Base-by-base conservation (phyloP, 2,888 invertebrate genomes). In the Fabriciana adippe region DNA sequence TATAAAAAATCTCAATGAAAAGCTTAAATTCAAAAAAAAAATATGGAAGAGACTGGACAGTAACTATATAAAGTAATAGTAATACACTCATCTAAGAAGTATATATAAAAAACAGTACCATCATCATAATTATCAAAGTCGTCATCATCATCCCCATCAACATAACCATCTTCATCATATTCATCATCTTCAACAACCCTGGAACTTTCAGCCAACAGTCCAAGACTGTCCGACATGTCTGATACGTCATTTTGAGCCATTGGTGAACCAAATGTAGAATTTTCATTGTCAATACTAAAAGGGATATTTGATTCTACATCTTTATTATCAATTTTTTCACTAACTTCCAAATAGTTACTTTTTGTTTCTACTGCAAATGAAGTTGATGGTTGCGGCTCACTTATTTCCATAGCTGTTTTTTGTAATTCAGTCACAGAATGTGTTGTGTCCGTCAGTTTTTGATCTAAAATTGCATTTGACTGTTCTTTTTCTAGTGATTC, bases 151-250 rank as follows among this genome's bases (percentile, higher is more conserved):
- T 79, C 80, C 47, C 80, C 86, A 14, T 83, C 85, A 31, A 85
- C 84, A 15, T 87, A 85, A 2, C 80, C 86, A 14, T 83, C 85
- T 35, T 86, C 84, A n/a, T 87, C 85, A 2, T 85, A 84, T 0
- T 80, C 80, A 66, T 90, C 89, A 71, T 90, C 89, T 11, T 86
- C 85, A 72, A 86, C 79, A 1, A 87, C 77, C 31, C 87, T 80
- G 0, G 83, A 84, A 0, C 88, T 87, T 75, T 91, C 93, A 0
- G 92, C 88, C n/a, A 93, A 70, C 15, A 93, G 75, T 0, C 89
- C 92, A 0, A 93, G 79, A 60, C 84, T 88, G 66, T 93, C 93
- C 0, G 83, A 76, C 2, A 82, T 75, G 63, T 87, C 86, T 11
- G 83, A 80, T 3, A 76, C 71, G 64, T 75, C 74, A 61, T 67